phyloP scores from a whole-genome alignment of 2,113 vertebrate species.

The Etia nguti region DNA sequence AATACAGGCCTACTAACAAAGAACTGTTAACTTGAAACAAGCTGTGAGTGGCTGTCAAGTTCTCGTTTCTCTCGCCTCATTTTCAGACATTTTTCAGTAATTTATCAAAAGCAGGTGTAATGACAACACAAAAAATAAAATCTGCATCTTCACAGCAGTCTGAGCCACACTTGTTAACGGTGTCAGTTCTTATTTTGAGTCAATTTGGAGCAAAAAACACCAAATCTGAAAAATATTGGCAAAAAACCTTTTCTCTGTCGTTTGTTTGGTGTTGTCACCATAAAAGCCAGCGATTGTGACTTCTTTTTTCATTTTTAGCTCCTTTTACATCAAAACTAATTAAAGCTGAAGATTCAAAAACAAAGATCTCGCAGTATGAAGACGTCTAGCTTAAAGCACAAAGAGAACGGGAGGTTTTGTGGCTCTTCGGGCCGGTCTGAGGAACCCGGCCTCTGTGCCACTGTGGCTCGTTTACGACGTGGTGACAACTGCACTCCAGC shows the following conservation, averaged over 20 bases:
- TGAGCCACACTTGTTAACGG: no score
- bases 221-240: neutral
- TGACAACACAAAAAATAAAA: neutral
- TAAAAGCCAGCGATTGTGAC: neutral
- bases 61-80: neutral
- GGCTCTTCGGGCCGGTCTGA: neutral
- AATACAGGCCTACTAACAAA: neutral
- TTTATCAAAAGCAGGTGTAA: neutral
- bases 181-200: accelerated
- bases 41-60: neutral
- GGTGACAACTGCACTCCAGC: slow-evolving; percentile 19
- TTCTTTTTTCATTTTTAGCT: neutral
- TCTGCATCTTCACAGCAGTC: neutral
- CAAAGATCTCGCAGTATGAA: neutral
- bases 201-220: neutral
- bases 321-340: neutral
- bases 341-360: neutral
- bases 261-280: neutral
- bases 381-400: neutral
- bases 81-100: no score
- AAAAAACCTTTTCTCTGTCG: neutral
- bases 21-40: neutral
- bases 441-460: accelerated
- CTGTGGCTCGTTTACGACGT: neutral
- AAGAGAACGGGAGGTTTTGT: neutral